Evolutionary conservation across 2,113 vertebrate species (phyloP), one percentile per base, ranked within the genome.

Genomic region (Phyllostomus hastatus): DNA sequence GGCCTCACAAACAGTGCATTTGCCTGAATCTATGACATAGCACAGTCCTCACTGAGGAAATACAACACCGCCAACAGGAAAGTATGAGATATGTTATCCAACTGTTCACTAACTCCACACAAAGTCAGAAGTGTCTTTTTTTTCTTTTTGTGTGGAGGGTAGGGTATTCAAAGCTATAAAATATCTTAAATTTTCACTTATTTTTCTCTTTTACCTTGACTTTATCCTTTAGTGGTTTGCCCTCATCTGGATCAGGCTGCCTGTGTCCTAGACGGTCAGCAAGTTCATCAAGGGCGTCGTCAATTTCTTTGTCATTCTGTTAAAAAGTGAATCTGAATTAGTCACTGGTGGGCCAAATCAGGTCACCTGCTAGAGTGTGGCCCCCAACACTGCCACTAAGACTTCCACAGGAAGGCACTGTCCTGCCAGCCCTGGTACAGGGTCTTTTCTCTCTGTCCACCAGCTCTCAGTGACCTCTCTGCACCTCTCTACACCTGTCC

Each of bases 201-300:
- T 52, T 35, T 46, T 17, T 96, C 72, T 57, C 57, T 90, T 12
- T 96, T 98, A 99, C 99, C 99, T 99, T 99, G 76, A 99, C 97
- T 98, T 98, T 96, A 97, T 99, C 99, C 78, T 98, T 98, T 82
- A 98, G 0, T 0, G 98, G 98, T 84, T 99, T 99, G 96, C 96
- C 97, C 75, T 99, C 98, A 86, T 98, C 95, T 15, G 98, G 98
- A 46, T 98, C 98, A 7, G 98, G 98, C n/a, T 98, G 94, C 54
- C 98, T 98, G 83, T 98, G 94, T 2, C 98, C 98, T 67, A 99
- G 90, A 59, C 98, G 98, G 81, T 98, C 98, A 9, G 98, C 98
- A 7, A 99, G 97, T 79, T 98, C 94, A 97, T 99, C 98, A 90
- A 98, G 81, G 41, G 98, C 98, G 50, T 98, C 97, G 1, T 98